These are phyloP conservation scores for Unio delphinus DNA, from an alignment of 2,888 invertebrate species.

Conservation along the genomic window DNA sequence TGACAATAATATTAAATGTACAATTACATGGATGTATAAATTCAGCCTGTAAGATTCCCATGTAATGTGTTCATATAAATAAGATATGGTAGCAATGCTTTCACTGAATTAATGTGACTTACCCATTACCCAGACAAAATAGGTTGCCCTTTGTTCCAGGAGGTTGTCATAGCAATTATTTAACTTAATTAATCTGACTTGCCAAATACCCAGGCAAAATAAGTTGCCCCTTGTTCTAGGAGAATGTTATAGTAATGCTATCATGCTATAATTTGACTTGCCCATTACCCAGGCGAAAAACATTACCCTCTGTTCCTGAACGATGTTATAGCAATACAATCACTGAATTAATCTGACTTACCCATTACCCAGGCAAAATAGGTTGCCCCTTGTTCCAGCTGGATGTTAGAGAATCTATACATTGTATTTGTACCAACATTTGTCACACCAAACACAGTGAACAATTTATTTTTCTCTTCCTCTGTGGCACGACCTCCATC, in stretches of 20 bases:
- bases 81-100: too few species aligned
- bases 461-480: constrained; percentile 15
- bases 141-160: constrained; percentile 26
- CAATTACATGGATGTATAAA: too few species aligned
- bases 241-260: constrained; percentile 5
- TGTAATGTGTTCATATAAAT: too few species aligned
- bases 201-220: constrained; percentile 42
- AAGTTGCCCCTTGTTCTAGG: constrained; percentile 27
- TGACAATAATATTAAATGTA: too few species aligned
- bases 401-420: constrained; percentile 16
- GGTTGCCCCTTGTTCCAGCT: constrained; percentile 20
- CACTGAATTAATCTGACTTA: constrained; percentile 11
- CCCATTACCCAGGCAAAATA: constrained; percentile 44
- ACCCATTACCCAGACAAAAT: constrained; percentile 42
- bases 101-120: constrained; percentile 5
- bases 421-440: constrained; percentile 34
- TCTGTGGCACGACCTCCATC: constrained; percentile 31
- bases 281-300: constrained; percentile 43
- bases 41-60: too few species aligned
- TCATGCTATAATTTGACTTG: constrained; percentile 8
- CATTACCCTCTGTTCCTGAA: constrained; percentile 19
- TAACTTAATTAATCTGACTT: neutral
- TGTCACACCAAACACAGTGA: constrained; percentile 22
- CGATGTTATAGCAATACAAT: neutral
- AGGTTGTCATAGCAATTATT: constrained; percentile 2